Evolutionary conservation across 2,113 vertebrate genomes (phyloP).

Genomic region (Centropus unirufus): DNA sequence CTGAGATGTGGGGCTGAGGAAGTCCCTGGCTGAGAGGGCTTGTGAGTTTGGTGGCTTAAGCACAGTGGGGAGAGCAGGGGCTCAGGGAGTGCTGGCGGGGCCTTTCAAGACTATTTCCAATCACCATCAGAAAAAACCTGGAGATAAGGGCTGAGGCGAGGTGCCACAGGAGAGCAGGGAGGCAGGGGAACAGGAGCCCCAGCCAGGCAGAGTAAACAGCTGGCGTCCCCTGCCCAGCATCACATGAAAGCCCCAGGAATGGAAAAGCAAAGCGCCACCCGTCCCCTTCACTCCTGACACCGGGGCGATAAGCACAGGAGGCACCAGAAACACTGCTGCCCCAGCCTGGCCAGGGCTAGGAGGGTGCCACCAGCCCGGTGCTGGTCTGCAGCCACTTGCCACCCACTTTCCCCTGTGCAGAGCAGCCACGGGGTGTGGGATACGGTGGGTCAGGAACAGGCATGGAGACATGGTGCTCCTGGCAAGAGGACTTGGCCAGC

Average conservation of each 20-base stretch:
- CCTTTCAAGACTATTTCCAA: not conserved
- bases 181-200: not conserved
- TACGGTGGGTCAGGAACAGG: not conserved
- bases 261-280: not conserved
- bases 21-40: not conserved
- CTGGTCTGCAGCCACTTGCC: not conserved
- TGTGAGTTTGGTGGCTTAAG: not conserved
- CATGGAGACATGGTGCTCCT: not conserved
- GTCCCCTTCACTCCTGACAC: not conserved
- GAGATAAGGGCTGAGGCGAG: not conserved
- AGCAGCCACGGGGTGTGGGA: not conserved
- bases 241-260: not conserved
- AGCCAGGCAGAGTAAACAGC: not conserved
- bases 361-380: not conserved
- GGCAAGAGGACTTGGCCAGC: not conserved
- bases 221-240: not conserved
- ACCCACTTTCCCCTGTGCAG: accelerated
- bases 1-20: not conserved
- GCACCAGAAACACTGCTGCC: not conserved
- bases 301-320: not conserved
- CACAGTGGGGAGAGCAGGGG: accelerated
- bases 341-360: not conserved
- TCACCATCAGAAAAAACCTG: not conserved
- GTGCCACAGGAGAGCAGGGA: not conserved
- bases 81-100: not conserved